A percentile compares a stretch with the other conserved stretches of the same genome.
Conservation (phyloP, 92 coral and sea anemone species). For the Phenganax stokvisi region DNA sequence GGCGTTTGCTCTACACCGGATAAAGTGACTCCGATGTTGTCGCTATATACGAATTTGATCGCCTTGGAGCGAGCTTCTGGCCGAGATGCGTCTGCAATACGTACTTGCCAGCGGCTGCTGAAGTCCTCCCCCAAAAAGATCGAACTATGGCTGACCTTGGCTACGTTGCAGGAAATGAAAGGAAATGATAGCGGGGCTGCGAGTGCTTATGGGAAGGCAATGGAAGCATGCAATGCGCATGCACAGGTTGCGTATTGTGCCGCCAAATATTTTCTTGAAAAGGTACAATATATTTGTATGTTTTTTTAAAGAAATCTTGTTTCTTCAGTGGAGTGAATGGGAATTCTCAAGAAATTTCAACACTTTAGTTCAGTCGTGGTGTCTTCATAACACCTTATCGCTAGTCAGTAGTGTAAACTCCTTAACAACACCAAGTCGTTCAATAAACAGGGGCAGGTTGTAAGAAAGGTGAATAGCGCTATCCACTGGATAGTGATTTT, state of each 20-base stretch:
- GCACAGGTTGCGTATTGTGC: constrained; percentile 70
- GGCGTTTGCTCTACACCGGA: constrained; percentile 34
- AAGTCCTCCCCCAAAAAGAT: constrained; percentile 54
- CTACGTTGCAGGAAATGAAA: constrained; percentile 64
- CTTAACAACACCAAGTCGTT: too few species aligned
- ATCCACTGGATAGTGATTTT: too few species aligned
- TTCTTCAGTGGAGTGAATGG: too few species aligned
- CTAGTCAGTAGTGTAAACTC: too few species aligned
- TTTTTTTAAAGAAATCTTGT: too few species aligned
- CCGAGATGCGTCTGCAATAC: constrained; percentile 71
- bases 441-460: too few species aligned
- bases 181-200: constrained; percentile 43
- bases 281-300: constrained; percentile 45
- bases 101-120: constrained; percentile 77
- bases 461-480: too few species aligned
- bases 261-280: constrained; percentile 66
- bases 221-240: constrained; percentile 55
- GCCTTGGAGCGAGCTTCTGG: constrained; percentile 83
- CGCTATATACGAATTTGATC: constrained; percentile 83
- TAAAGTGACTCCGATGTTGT: constrained; percentile 57
- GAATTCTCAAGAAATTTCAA: too few species aligned
- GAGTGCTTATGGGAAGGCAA: constrained; percentile 58
- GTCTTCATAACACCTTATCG: too few species aligned
- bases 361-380: too few species aligned
- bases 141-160: constrained; percentile 75